phyloP scores from a whole-genome alignment of 1,140 invertebrate species.

The Bombus pascuorum region DNA sequence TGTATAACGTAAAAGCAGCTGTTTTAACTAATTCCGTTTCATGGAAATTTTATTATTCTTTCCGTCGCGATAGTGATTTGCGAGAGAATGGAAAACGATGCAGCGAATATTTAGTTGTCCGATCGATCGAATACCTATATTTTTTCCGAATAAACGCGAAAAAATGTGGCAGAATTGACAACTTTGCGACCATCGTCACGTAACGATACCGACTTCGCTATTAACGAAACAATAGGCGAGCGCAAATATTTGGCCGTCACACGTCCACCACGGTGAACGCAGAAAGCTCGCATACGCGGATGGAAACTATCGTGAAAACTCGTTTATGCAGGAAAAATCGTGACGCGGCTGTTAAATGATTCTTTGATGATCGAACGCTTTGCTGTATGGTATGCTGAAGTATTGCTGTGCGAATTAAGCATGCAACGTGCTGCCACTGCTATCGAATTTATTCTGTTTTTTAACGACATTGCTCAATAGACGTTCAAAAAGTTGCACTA shows the following conservation, averaged over 20 bases:
- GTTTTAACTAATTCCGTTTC: too few relatives aligned
- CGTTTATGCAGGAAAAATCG: conserved; percentile 23
- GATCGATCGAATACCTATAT: too few relatives aligned
- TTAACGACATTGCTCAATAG: background rate
- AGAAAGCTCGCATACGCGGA: background rate
- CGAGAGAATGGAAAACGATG: too few relatives aligned
- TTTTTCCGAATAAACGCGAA: background rate
- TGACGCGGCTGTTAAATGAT: conserved; percentile 30
- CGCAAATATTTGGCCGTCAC: conserved; percentile 45
- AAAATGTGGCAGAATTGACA: background rate
- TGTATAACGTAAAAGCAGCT: background rate
- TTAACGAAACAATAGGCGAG: conserved; percentile 42
- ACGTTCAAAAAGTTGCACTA: background rate
- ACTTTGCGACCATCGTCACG: conserved; percentile 4
- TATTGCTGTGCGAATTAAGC: background rate
- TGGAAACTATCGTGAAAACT: conserved; percentile 18
- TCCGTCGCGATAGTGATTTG: background rate
- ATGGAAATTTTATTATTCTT: background rate
- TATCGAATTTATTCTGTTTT: background rate
- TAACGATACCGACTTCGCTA: conserved; percentile 27
- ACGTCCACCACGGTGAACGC: background rate
- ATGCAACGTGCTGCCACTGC: background rate
- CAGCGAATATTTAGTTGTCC: too few relatives aligned
- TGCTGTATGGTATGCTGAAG: background rate
- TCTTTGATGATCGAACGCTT: conserved; percentile 18